Evolutionary conservation across 2,888 invertebrate species (phyloP).

Genomic region (Folsomia candida): DNA sequence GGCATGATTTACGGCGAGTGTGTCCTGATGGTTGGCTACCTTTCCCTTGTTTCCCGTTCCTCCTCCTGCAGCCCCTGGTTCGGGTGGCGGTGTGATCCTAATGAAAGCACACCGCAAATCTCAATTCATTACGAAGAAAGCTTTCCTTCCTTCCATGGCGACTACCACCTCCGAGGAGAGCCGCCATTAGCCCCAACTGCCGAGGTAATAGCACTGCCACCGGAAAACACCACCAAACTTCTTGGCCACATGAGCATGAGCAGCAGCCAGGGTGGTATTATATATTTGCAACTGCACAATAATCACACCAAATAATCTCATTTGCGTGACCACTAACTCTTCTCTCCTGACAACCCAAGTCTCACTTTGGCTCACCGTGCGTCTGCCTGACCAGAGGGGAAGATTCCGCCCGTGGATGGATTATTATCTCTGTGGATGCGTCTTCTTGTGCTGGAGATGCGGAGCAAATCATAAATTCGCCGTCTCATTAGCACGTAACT

Average conservation of each 20-base stretch:
- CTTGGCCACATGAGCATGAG: no score
- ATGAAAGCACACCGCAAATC: conserved; percentile 7
- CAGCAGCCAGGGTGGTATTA: no score
- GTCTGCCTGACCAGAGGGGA: no score
- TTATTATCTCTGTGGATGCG: no score
- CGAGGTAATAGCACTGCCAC: not conserved
- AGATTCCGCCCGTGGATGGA: no score
- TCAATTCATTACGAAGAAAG: not conserved
- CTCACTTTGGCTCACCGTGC: no score
- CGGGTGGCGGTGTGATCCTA: not conserved
- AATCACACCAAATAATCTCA: conserved; percentile 1
- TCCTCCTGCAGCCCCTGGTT: not conserved
- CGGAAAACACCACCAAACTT: not conserved
- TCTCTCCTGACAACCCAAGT: not conserved
- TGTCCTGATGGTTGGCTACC: not conserved
- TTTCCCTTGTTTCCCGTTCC: not conserved
- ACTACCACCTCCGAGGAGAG: no score
- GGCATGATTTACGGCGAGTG: not conserved
- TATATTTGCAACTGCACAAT: not conserved
- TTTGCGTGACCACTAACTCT: conserved; percentile 21
- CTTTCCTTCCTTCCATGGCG: not conserved
- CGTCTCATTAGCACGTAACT: not conserved
- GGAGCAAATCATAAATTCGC: not conserved
- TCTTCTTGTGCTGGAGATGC: no score
- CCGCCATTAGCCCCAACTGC: not conserved